Conservation (phyloP, 1,140 invertebrate genomes). For the Pseudomyrmex concolor region DNA sequence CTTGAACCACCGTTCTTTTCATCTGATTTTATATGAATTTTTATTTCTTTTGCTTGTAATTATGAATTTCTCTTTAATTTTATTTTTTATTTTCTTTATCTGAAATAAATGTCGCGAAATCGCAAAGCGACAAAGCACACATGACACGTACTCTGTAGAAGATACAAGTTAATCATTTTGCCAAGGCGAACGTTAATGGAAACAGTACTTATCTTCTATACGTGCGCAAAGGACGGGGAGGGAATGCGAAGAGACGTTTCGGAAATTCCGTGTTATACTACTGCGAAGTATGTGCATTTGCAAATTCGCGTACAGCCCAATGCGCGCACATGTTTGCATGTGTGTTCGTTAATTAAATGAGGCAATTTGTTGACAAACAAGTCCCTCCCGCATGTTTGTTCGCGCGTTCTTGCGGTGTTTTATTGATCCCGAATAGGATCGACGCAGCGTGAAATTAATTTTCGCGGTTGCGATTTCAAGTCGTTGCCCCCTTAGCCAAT, state of each 20-base stretch:
- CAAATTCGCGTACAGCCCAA: too few species aligned
- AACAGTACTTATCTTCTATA: background rate
- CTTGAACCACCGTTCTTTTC: background rate
- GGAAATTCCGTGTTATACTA: slow-evolving; percentile 2
- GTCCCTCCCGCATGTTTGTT: background rate
- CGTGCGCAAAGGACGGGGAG: background rate
- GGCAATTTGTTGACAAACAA: slow-evolving; percentile 42
- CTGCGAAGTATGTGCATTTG: background rate
- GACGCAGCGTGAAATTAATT: slow-evolving; percentile 22
- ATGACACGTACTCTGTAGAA: background rate
- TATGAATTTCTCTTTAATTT: too few species aligned
- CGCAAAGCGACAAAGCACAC: background rate
- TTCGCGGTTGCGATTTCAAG: slow-evolving; percentile 36
- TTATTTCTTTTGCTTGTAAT: background rate
- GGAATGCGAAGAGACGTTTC: slow-evolving; percentile 19
- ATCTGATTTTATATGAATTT: background rate
- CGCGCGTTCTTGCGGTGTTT: background rate
- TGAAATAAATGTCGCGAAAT: background rate
- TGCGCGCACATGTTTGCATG: background rate
- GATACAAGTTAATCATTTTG: slow-evolving; percentile 21
- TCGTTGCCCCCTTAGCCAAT: background rate
- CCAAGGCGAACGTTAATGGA: background rate
- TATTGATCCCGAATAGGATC: slow-evolving; percentile 1
- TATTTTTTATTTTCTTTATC: too few species aligned
- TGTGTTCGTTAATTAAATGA: slow-evolving; percentile 34